Conservation (phyloP, 2,113 vertebrate genomes). For the Indicator indicator region DNA sequence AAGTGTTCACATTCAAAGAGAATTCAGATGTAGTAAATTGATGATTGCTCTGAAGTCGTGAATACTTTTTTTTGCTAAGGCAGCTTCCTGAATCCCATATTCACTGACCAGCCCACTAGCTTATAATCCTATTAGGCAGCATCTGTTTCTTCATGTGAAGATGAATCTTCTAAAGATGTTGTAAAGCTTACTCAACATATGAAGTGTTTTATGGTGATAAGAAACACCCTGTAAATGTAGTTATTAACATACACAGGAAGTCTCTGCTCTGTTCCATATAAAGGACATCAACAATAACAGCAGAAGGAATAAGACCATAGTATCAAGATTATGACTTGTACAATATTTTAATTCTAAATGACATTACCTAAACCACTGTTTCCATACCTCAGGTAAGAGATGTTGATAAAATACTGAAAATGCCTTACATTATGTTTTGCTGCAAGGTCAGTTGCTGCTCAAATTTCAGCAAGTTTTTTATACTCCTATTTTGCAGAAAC, state of each 20-base stretch:
- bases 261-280: background rate
- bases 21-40: background rate
- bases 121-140: background rate
- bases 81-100: background rate
- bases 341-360: background rate
- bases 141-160: background rate
- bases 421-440: background rate
- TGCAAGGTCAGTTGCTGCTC: background rate
- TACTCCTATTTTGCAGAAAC: background rate
- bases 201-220: background rate
- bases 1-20: background rate
- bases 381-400: background rate
- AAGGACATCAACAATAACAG: background rate
- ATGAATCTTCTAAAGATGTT: background rate
- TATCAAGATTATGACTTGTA: background rate
- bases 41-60: background rate
- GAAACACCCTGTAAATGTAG: background rate
- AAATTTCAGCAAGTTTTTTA: background rate
- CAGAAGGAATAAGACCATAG: background rate
- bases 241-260: background rate
- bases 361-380: background rate
- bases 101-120: background rate
- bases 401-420: background rate
- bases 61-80: background rate
- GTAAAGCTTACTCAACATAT: background rate